phyloP scores from a whole-genome alignment of 2,888 invertebrate genomes.

The Xestia xanthographa region DNA sequence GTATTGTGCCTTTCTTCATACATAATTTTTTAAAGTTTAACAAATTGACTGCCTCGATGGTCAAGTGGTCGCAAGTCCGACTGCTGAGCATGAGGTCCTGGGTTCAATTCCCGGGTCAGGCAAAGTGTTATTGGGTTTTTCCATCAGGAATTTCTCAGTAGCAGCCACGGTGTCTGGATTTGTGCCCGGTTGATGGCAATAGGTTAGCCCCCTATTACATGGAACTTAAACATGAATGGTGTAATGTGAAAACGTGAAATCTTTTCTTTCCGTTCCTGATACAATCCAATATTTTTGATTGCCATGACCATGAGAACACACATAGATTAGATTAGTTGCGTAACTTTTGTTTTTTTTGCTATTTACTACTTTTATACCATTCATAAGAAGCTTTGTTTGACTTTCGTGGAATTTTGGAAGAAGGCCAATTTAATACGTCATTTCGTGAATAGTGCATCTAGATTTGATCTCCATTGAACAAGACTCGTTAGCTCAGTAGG shows the following conservation, averaged over 20 bases:
- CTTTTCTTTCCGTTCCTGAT: background rate
- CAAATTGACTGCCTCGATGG: too few species aligned
- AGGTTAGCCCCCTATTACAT: too few species aligned
- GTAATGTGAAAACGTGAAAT: too few species aligned
- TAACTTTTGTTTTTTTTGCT: background rate
- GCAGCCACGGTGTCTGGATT: too few species aligned
- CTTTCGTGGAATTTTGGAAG: background rate
- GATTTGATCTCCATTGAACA: background rate
- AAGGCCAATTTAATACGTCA: background rate
- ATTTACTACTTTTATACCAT: background rate
- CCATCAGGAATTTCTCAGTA: too few species aligned
- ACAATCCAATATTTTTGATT: background rate
- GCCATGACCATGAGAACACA: background rate
- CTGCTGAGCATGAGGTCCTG: too few species aligned
- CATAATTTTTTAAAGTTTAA: background rate
- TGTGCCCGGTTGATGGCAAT: too few species aligned
- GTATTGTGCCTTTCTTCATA: background rate
- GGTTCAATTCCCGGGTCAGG: too few species aligned
- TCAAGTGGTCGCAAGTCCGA: too few species aligned
- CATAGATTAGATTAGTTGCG: background rate
- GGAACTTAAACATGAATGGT: too few species aligned
- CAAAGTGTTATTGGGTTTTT: too few species aligned
- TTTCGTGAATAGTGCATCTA: background rate
- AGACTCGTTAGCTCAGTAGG: slow-evolving; percentile 23
- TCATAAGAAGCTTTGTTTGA: background rate